Base-by-base conservation (phyloP, 37 sponge, comb jelly and placozoan genomes). In the Halichondria panicea region DNA sequence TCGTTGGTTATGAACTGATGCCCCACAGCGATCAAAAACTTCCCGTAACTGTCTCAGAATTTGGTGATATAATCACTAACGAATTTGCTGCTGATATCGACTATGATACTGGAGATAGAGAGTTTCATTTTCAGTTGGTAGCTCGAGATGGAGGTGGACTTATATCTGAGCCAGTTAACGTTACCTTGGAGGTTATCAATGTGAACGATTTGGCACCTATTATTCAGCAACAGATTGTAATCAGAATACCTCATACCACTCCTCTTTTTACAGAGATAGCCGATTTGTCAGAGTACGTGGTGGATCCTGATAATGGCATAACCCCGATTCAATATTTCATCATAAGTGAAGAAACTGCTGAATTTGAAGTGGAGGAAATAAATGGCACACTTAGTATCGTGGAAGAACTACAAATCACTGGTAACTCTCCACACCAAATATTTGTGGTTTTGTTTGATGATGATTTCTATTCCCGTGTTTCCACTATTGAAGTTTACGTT, bases 131-230 rank as follows among this genome's bases (percentile, higher is more conserved):
- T 31, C 43, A 69, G 48, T n/a, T 89, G 31, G 50, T 71, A 12
- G 90, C 81, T 11, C 12, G 42, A 4, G 85, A 89, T 53, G 66
- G 71, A 42, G 90, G 78, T 36, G 81, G 71, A 4, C 36, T 59
- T 22, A 27, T 42, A 19, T 75, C 83, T 34, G 58, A 79, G 30
- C 30, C 76, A 18, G 69, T 84, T 24, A 68, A 48, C 62, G 57
- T 89, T 5, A 46, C 55, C 4, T 8, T 86, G 3, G 30, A 19
- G 15, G 90, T 89, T 13, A 2, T 80, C 0, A 84, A 89, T 75
- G 76, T 12, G 0, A 84, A 89, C 55, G 70, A 89, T 44, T 34
- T 37, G 34, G 71, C 58, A 18, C 65, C 81, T 28, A 1, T 21
- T 21, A 53, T 80, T 18, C 31, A 12, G 24, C 24, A 21, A 42